Evolutionary conservation across 2,888 invertebrate genomes (phyloP).

Genomic region (Synanthedon formicaeformis): DNA sequence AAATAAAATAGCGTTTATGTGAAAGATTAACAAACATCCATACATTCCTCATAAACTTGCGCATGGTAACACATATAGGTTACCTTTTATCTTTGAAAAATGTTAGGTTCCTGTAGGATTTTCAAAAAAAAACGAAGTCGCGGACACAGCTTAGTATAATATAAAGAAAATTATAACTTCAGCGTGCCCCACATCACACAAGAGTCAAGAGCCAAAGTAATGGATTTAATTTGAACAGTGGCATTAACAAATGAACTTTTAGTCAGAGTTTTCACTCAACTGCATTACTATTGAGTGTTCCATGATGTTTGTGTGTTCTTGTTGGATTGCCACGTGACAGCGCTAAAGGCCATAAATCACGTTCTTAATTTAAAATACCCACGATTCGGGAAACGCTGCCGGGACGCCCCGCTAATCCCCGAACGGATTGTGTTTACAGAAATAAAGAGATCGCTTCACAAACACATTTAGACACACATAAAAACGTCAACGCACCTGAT

Average conservation of each 20-base stretch:
- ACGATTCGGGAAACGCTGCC: constrained; percentile 52
- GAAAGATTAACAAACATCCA: no score
- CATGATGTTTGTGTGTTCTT: constrained; percentile 47
- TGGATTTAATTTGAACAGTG: constrained; percentile 66
- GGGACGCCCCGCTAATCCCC: constrained; percentile 49
- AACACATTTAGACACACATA: constrained; percentile 38
- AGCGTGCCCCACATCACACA: constrained; percentile 29
- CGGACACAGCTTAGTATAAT: no score
- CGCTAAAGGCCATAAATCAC: constrained; percentile 63
- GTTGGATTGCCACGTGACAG: constrained; percentile 54
- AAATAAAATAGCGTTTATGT: no score
- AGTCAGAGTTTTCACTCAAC: constrained; percentile 55
- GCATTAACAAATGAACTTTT: constrained; percentile 67
- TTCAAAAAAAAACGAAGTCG: no score
- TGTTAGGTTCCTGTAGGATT: no score
- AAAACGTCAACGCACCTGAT: constrained; percentile 30
- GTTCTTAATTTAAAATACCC: constrained; percentile 65
- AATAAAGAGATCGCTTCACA: constrained; percentile 46
- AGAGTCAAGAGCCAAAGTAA: constrained; percentile 59
- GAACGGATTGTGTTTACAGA: constrained; percentile 37
- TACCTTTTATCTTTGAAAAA: no score
- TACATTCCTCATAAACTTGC: no score
- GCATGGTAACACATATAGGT: no score
- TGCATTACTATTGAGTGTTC: constrained; percentile 46
- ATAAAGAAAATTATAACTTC: constrained; percentile 2